These are phyloP conservation scores for Eubucco bourcierii DNA, from an alignment of 2,113 vertebrate genomes.

Conservation along the genomic window DNA sequence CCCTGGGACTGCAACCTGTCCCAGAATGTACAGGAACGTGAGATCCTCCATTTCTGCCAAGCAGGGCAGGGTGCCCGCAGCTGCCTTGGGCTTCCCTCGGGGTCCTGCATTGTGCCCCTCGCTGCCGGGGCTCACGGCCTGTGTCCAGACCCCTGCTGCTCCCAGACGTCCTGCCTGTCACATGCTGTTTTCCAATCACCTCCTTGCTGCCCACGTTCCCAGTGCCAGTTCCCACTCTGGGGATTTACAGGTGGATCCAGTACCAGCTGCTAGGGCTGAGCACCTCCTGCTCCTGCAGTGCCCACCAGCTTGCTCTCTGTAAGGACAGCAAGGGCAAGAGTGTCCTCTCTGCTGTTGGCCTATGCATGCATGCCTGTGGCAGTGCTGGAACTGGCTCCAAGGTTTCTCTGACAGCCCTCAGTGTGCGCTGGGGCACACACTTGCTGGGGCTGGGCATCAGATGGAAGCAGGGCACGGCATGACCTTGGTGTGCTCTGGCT, in stretches of 20 bases:
- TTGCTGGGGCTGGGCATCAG: not conserved
- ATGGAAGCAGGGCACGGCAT: not conserved
- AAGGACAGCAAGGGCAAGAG: not conserved
- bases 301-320: not conserved
- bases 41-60: fast-evolving
- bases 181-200: not conserved
- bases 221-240: not conserved
- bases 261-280: not conserved
- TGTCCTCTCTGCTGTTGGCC: not conserved
- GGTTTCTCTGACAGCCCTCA: not conserved
- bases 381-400: not conserved
- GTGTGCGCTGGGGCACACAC: not conserved
- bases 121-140: not conserved
- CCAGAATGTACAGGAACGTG: too few relatives aligned
- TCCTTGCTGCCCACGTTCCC: not conserved
- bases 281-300: not conserved
- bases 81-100: not conserved
- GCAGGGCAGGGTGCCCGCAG: not conserved
- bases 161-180: not conserved
- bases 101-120: not conserved
- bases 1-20: not conserved
- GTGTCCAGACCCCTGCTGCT: not conserved
- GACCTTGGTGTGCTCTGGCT: not conserved
- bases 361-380: not conserved
- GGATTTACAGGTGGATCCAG: not conserved